Percentiles rank a stretch among this genome's conserved stretches.
Evolutionary conservation across 2,888 invertebrate genomes (phyloP).

Genomic region (Neria commutata): DNA sequence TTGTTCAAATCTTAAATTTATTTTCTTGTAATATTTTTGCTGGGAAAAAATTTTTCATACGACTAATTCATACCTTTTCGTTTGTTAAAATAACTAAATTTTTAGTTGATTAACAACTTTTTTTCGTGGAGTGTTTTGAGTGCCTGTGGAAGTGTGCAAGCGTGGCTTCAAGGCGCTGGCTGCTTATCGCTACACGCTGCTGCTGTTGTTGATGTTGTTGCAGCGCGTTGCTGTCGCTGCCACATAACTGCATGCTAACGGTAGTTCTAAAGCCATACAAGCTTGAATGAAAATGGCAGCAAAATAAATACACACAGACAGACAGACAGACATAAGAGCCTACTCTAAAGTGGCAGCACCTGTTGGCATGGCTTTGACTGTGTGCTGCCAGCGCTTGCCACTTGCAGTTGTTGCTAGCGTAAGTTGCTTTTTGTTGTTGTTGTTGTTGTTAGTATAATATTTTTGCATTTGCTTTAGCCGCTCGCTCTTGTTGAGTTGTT

Average conservation of each 20-base stretch:
- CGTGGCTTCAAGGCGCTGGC: not conserved
- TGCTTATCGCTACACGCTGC: not conserved
- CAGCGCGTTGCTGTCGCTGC: conserved; percentile 1
- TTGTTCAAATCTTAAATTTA: no score
- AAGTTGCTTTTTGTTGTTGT: not conserved
- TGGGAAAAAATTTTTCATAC: no score
- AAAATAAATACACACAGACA: not conserved
- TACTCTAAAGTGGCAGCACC: conserved; percentile 38
- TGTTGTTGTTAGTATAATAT: conserved; percentile 6
- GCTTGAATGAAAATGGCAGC: not conserved
- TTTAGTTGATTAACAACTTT: no score
- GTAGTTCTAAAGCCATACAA: conserved; percentile 14
- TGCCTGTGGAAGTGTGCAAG: no score
- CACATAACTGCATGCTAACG: conserved; percentile 10
- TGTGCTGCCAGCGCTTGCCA: no score
- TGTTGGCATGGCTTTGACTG: conserved; percentile 32
- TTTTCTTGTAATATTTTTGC: no score
- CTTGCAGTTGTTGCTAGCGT: no score
- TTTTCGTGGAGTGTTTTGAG: no score
- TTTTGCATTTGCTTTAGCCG: not conserved
- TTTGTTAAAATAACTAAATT: no score
- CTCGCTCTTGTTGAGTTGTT: no score
- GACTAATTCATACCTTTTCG: no score
- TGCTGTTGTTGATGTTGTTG: conserved; percentile 3
- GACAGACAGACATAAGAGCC: not conserved